A percentile compares a stretch with the other conserved stretches of the same genome.
These are phyloP conservation scores for Psilanteris sp. DNA, from an alignment of 1,140 invertebrate genomes.

Conservation along the genomic window DNA sequence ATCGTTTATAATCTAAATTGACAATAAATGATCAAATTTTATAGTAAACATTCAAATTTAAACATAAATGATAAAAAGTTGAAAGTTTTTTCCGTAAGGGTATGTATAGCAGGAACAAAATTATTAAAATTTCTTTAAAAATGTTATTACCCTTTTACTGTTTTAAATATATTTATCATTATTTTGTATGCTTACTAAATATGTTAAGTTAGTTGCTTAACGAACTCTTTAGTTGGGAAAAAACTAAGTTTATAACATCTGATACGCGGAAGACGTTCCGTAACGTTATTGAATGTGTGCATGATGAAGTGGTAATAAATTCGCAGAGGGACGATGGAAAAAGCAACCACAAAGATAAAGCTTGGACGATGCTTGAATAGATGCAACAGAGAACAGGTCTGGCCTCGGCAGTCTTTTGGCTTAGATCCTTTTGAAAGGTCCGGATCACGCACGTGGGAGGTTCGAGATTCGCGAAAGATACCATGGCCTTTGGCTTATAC, in stretches of 20 bases:
- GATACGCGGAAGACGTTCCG: slow-evolving; percentile 54
- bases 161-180: no score
- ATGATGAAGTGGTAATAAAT: slow-evolving; percentile 65
- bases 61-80: no score
- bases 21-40: no score
- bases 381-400: slow-evolving; percentile 34
- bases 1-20: no score
- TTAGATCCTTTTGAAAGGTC: slow-evolving; percentile 61
- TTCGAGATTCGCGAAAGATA: slow-evolving; percentile 66
- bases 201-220: no score
- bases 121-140: no score
- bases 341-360: slow-evolving; percentile 60
- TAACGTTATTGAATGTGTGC: slow-evolving; percentile 63
- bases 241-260: slow-evolving; percentile 48
- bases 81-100: no score
- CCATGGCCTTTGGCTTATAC: slow-evolving; percentile 64
- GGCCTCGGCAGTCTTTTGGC: slow-evolving; percentile 42
- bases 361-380: slow-evolving; percentile 57
- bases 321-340: slow-evolving; percentile 50
- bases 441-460: slow-evolving; percentile 69
- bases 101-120: no score
- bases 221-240: no score
- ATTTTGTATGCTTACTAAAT: no score
- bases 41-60: no score
- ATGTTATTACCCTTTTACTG: no score